A percentile compares a stretch with the other conserved stretches of the same genome.
These are phyloP conservation scores for Sicus ferrugineus DNA, from an alignment of 2,888 invertebrate species.

Conservation along the genomic window DNA sequence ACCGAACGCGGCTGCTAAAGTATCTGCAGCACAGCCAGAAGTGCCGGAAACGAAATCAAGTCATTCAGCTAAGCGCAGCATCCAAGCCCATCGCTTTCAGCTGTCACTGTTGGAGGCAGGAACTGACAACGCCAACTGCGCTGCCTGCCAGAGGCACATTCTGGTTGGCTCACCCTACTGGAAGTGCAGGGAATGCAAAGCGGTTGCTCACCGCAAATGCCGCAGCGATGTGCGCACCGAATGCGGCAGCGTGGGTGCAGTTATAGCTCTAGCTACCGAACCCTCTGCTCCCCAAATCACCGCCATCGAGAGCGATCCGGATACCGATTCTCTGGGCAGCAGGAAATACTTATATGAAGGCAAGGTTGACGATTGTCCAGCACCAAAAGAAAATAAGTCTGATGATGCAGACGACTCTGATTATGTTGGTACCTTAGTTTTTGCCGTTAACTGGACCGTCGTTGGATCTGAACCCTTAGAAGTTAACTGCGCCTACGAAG, in stretches of 20 bases:
- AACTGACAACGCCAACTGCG: conserved; percentile 45
- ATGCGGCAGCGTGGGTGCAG: conserved; percentile 50
- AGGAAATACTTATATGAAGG: conserved; percentile 49
- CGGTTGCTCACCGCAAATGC: conserved; percentile 60
- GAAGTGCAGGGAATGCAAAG: conserved; percentile 62
- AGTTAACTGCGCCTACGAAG: conserved; percentile 60
- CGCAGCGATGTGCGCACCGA: conserved; percentile 53
- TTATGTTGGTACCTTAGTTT: conserved; percentile 49
- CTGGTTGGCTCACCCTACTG: conserved; percentile 58
- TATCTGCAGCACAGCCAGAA: no score
- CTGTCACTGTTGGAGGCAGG: conserved; percentile 55
- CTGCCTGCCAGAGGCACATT: conserved; percentile 55
- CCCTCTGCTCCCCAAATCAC: conserved; percentile 31
- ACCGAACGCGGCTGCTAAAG: background rate
- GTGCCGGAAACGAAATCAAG: conserved; percentile 31
- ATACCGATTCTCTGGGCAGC: conserved; percentile 42
- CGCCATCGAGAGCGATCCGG: conserved; percentile 37
- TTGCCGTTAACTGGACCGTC: conserved; percentile 36
- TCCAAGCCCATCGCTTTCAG: conserved; percentile 57
- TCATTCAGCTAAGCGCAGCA: conserved; percentile 7
- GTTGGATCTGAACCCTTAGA: conserved; percentile 43
- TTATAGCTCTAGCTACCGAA: conserved; percentile 24
- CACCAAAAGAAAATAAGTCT: background rate
- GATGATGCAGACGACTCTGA: background rate
- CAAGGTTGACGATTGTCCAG: conserved; percentile 40